phyloP scores from a whole-genome alignment of 2,797 vertebrate species.

The Galago senegalensis region DNA sequence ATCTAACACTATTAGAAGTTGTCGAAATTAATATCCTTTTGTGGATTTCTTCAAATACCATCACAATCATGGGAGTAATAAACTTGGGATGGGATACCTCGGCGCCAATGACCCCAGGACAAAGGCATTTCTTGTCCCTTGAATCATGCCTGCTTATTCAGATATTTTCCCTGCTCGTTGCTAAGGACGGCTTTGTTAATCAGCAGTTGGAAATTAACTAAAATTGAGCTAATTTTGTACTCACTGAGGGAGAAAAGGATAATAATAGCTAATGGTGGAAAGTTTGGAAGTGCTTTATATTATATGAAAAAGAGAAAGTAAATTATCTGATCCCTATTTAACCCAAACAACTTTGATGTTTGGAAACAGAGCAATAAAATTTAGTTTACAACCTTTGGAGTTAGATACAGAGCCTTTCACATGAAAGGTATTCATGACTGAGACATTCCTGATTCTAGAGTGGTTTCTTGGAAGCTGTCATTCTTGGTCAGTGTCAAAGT shows the following conservation, averaged over 20 bases:
- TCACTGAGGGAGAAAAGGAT: not conserved
- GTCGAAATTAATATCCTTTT: not conserved
- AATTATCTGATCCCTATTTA: not conserved
- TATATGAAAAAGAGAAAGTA: not conserved
- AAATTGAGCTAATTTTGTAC: not conserved
- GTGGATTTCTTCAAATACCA: conserved; percentile 10
- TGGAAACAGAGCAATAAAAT: conserved; percentile 36
- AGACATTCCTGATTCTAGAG: not conserved
- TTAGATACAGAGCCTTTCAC: not conserved
- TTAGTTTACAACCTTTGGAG: not conserved
- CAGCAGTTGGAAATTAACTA: not conserved
- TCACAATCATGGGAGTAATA: not conserved
- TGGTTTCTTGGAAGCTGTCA: not conserved
- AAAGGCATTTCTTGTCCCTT: not conserved
- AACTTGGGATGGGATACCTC: not conserved
- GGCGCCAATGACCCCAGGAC: not conserved
- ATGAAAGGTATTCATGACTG: not conserved
- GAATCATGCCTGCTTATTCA: not conserved
- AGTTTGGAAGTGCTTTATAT: not conserved
- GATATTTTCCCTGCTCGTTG: not conserved
- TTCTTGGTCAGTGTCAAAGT: not conserved
- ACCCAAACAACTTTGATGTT: not conserved
- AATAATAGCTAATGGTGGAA: not conserved
- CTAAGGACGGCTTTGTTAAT: not conserved
- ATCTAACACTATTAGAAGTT: not conserved